Evolutionary conservation across 2,888 invertebrate genomes (phyloP).

Genomic region (Drosophila tripunctata): DNA sequence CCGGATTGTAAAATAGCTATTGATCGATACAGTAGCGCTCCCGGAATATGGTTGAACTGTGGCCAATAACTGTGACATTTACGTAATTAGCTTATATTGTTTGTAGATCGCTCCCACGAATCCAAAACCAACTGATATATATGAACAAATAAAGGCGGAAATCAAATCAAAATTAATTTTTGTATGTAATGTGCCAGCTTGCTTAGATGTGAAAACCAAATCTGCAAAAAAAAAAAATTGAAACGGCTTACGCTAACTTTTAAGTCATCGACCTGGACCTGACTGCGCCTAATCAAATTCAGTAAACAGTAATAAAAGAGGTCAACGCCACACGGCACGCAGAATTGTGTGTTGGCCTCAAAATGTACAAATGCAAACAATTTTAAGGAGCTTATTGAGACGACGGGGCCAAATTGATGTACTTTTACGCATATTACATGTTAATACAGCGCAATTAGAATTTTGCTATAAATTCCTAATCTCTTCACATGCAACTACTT

Average conservation of each 20-base stretch:
- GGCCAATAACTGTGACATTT: constrained; percentile 64
- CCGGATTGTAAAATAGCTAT: constrained; percentile 29
- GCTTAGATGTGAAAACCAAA: not conserved
- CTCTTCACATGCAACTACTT: too few relatives aligned
- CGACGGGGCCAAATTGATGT: constrained; percentile 9
- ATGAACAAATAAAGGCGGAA: constrained; percentile 10
- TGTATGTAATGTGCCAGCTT: constrained; percentile 1
- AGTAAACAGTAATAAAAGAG: constrained; percentile 63
- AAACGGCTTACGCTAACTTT: not conserved
- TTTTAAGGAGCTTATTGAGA: constrained; percentile 4
- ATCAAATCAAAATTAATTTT: constrained; percentile 19
- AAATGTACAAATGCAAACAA: constrained; percentile 14
- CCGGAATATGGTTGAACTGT: constrained; percentile 22
- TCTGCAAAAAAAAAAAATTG: constrained; percentile 6
- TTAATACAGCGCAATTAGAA: too few relatives aligned
- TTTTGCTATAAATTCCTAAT: too few relatives aligned
- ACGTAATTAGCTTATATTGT: constrained; percentile 81
- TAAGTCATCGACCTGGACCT: constrained; percentile 30
- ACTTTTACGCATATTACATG: constrained; percentile 15
- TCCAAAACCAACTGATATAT: not conserved
- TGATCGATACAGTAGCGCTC: constrained; percentile 52
- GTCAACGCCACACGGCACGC: constrained; percentile 48
- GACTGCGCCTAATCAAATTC: constrained; percentile 12
- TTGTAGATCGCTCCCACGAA: constrained; percentile 37
- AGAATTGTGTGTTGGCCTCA: constrained; percentile 16